phyloP scores from a whole-genome alignment of 2,113 vertebrate genomes.

The Chrysemys picta region DNA sequence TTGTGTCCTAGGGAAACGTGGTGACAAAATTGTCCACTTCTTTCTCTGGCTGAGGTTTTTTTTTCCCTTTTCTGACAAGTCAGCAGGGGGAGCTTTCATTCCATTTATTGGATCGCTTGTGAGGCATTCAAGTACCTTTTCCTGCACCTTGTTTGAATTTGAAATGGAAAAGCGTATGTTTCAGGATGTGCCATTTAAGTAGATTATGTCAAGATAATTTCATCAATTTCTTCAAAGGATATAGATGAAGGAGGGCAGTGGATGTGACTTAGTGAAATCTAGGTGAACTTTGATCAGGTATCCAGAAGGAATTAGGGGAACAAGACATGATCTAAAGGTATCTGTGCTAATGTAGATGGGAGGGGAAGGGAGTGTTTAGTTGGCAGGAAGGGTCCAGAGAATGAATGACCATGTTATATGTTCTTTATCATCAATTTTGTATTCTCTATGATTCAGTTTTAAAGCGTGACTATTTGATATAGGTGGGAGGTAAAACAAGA shows the following conservation, averaged over 20 bases:
- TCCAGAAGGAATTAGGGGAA: background rate
- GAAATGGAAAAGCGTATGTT: background rate
- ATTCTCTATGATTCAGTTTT: background rate
- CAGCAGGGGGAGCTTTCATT: constrained; percentile 64
- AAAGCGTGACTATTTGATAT: background rate
- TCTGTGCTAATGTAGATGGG: background rate
- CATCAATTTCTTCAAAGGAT: background rate
- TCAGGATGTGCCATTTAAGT: background rate
- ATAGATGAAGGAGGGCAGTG: background rate
- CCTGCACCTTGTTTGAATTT: background rate
- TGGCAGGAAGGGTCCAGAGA: background rate
- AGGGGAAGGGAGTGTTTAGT: background rate
- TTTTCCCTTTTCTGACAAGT: background rate
- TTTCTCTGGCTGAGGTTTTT: background rate
- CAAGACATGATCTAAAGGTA: background rate
- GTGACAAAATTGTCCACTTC: accelerated
- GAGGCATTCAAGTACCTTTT: background rate
- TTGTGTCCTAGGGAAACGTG: accelerated
- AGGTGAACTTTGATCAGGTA: background rate
- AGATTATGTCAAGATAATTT: background rate
- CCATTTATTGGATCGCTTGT: background rate
- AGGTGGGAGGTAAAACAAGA: background rate
- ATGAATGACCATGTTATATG: background rate
- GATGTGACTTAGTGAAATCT: background rate
- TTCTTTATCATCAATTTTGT: background rate